Evolutionary conservation across 2,888 invertebrate species (phyloP).

Genomic region (Eremobia ochroleuca): DNA sequence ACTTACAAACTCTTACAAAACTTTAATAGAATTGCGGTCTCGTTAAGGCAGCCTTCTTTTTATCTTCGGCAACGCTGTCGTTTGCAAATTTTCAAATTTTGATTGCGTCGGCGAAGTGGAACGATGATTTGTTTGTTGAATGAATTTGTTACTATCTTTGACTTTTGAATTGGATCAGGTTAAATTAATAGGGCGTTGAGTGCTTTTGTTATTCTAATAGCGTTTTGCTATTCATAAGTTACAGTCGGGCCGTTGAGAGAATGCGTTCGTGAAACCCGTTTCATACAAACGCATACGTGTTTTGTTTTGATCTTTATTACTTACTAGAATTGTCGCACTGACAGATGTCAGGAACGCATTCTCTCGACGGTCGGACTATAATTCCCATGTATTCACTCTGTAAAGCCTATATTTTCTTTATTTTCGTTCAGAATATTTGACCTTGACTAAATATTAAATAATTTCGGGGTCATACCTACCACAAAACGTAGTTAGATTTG

Average conservation of each 20-base stretch:
- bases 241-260: background rate
- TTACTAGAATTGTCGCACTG: background rate
- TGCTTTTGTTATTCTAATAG: slow-evolving; percentile 17
- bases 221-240: background rate
- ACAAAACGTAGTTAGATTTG: slow-evolving; percentile 21
- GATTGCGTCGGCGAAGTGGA: slow-evolving; percentile 46
- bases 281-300: background rate
- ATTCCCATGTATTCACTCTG: slow-evolving; percentile 1
- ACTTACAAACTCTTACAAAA: slow-evolving; percentile 74
- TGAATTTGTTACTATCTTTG: slow-evolving; percentile 39
- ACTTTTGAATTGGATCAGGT: slow-evolving; percentile 44
- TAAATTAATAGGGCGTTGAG: slow-evolving; percentile 17
- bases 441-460: background rate
- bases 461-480: background rate
- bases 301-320: background rate
- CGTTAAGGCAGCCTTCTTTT: slow-evolving; percentile 65
- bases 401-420: background rate
- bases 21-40: slow-evolving; percentile 72
- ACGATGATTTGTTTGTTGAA: slow-evolving; percentile 49
- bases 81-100: slow-evolving; percentile 60
- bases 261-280: background rate
- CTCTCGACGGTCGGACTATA: background rate
- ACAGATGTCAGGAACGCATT: too few relatives aligned
- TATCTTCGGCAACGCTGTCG: slow-evolving; percentile 42
- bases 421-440: background rate